phyloP scores from a whole-genome alignment of 2,797 vertebrate species.

The Apogon hyalosoma region DNA sequence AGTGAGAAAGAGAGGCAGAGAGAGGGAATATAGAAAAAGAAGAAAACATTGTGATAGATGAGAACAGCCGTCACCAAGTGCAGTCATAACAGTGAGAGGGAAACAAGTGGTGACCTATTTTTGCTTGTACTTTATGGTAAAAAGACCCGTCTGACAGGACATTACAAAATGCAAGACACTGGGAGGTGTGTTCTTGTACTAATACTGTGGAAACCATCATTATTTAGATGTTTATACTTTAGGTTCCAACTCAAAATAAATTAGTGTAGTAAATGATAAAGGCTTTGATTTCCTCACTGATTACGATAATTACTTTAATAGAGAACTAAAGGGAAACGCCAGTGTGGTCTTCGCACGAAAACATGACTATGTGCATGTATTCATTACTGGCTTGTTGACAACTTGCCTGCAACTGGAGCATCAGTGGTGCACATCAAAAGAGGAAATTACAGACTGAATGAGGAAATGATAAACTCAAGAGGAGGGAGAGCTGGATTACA shows the following conservation, averaged over 20 bases:
- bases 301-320: constrained; percentile 17
- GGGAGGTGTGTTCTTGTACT: neutral
- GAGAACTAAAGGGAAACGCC: neutral
- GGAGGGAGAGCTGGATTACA: constrained; percentile 17
- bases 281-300: constrained; percentile 10
- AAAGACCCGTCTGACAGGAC: constrained; percentile 60
- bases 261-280: constrained; percentile 1
- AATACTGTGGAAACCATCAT: neutral
- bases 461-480: constrained; percentile 51
- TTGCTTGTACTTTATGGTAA: constrained; percentile 53
- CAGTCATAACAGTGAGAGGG: constrained; percentile 46
- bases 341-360: constrained; percentile 5
- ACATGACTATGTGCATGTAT: neutral
- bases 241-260: neutral
- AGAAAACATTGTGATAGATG: constrained; percentile 37
- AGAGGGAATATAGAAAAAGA: constrained; percentile 1
- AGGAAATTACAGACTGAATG: constrained; percentile 54
- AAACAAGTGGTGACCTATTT: constrained; percentile 73
- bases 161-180: constrained; percentile 24
- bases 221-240: constrained; percentile 1
- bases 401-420: constrained; percentile 8
- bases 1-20: neutral
- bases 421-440: constrained; percentile 25
- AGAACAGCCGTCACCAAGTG: constrained; percentile 51
- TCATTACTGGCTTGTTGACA: constrained; percentile 28